A percentile compares a stretch with the other conserved stretches of the same genome.
Conservation (phyloP, 2,113 vertebrate species). For the Bothrops jararaca region DNA sequence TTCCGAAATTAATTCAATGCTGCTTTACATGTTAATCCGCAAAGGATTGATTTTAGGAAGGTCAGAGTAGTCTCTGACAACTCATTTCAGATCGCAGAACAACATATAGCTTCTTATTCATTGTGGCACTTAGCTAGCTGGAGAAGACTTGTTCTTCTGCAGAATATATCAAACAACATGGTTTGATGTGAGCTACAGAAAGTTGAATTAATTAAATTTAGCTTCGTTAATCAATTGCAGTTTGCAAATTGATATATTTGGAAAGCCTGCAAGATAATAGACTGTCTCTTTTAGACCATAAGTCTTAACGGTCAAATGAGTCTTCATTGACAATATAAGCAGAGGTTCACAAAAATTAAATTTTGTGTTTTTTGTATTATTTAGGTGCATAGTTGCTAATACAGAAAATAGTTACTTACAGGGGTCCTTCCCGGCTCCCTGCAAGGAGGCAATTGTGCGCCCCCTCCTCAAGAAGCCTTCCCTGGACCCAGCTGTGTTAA, state of each 20-base stretch:
- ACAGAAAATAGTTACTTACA: slow-evolving; percentile 4
- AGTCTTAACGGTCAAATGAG: slow-evolving; percentile 36
- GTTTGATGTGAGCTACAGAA: slow-evolving; percentile 66
- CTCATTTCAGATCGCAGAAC: slow-evolving; percentile 81
- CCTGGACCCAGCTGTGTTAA: no score
- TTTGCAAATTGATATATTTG: slow-evolving; percentile 67
- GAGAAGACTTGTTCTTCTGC: slow-evolving; percentile 56
- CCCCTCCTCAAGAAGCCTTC: no score
- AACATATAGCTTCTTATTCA: slow-evolving; percentile 70
- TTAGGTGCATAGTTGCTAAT: slow-evolving; percentile 24
- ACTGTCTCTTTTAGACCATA: slow-evolving; percentile 58
- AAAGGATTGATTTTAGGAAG: slow-evolving; percentile 78
- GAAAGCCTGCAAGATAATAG: slow-evolving; percentile 62
- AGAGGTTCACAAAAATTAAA: not conserved
- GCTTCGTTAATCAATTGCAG: slow-evolving; percentile 72
- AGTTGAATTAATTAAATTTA: slow-evolving; percentile 73
- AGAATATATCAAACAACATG: slow-evolving; percentile 69
- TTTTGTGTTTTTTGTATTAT: not conserved
- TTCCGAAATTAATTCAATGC: slow-evolving; percentile 86
- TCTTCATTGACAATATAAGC: slow-evolving; percentile 52
- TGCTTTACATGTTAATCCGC: slow-evolving; percentile 86
- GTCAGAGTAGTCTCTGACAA: slow-evolving; percentile 75
- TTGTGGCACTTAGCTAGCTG: slow-evolving; percentile 70
- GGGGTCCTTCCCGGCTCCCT: no score
- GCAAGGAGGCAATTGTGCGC: no score